A percentile compares a stretch with the other conserved stretches of the same genome.
These are phyloP conservation scores for Psittacula cyanocephala DNA, from an alignment of 2,113 vertebrate genomes.

Conservation along the genomic window DNA sequence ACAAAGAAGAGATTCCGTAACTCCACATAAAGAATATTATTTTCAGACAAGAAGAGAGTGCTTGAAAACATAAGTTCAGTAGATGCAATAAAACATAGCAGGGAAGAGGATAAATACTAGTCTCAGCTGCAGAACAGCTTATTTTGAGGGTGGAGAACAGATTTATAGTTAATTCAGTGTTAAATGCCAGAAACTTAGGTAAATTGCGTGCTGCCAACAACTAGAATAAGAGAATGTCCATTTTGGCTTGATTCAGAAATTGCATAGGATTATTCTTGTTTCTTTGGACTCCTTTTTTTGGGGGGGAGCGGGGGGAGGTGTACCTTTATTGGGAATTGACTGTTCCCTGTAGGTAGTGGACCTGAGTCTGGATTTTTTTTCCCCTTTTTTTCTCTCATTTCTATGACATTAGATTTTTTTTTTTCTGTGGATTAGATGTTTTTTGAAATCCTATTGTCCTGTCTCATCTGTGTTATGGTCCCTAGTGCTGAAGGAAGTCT, in stretches of 20 bases:
- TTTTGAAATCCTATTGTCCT: neutral
- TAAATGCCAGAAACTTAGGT: neutral
- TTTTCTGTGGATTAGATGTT: neutral
- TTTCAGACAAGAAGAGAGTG: slow-evolving; percentile 56
- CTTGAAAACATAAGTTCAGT: slow-evolving; percentile 52
- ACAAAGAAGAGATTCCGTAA: slow-evolving; percentile 56
- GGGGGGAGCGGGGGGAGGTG: no score
- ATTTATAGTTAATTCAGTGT: neutral
- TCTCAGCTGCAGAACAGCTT: neutral
- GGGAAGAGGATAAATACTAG: slow-evolving; percentile 29
- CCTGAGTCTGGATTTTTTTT: neutral
- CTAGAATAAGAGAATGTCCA: neutral
- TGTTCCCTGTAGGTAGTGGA: neutral
- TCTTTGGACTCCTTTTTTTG: neutral
- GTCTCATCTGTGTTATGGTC: neutral
- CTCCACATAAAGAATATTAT: slow-evolving; percentile 68
- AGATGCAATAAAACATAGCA: slow-evolving; percentile 5
- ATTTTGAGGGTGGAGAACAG: neutral
- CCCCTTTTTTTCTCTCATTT: neutral
- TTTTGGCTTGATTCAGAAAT: neutral
- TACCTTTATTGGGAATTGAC: neutral
- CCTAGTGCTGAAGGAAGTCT: neutral
- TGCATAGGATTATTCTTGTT: neutral
- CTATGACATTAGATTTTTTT: neutral
- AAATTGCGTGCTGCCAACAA: neutral